Percentiles rank a stretch among this genome's conserved stretches.
Conservation (phyloP, 2,797 vertebrate genomes). For the Pipistrellus pygmaeus region DNA sequence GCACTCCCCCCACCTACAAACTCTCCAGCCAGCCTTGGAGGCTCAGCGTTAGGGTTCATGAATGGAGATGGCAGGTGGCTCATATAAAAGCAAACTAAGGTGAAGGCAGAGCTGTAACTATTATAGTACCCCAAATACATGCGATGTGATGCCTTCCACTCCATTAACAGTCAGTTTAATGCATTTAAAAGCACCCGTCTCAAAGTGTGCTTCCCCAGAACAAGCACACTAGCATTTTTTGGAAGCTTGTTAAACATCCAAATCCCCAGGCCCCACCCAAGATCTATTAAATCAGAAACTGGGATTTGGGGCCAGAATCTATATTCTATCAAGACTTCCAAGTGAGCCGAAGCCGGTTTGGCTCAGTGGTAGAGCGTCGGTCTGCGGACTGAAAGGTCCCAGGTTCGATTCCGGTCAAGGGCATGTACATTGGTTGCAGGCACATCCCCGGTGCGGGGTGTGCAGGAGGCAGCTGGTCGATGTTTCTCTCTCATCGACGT, state of each 20-base stretch:
- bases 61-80: neutral
- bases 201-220: neutral
- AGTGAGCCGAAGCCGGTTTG: no score
- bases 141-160: neutral
- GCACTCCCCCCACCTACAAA: neutral
- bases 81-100: neutral
- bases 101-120: neutral
- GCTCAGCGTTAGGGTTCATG: neutral
- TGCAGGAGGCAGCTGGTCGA: no score
- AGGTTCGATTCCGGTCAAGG: no score
- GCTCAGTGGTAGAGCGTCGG: no score
- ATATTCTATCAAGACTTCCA: neutral
- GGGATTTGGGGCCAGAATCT: neutral
- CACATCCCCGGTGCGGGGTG: no score
- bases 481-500: no score
- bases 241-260: slow-evolving; percentile 1
- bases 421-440: no score
- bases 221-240: neutral
- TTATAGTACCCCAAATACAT: neutral
- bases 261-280: neutral
- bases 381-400: no score
- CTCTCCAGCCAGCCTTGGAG: neutral
- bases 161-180: neutral
- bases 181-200: slow-evolving; percentile 2
- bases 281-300: slow-evolving; percentile 19